Base-by-base conservation (phyloP, 1,140 invertebrate genomes). In the Lepidurus couesii region DNA sequence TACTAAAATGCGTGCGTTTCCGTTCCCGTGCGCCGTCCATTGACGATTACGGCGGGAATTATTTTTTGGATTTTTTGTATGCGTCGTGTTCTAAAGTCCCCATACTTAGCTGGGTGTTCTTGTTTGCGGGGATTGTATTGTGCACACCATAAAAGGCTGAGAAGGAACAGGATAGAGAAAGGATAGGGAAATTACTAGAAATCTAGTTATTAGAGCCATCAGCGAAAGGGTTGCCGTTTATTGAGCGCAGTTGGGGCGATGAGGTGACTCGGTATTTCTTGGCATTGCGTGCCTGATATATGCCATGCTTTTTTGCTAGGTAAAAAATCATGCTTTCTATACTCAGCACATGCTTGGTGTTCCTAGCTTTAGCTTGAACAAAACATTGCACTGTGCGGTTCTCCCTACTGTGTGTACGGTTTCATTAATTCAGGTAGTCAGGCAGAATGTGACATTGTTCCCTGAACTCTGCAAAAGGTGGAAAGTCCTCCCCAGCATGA, bases 401-500 rank as follows among this genome's bases (percentile, higher is more conserved):
- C 53, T 21, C 21, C 16, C 53, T 21, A 21, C 34, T 65, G 53
- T 65, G 53, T 65, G 53, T 65, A 65, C n/a, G 53, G 53, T 65
- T 65, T 65, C 53, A 65, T 65, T 65, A 65, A 65, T 65, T 65
- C 53, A 65, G 53, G 53, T 65, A 65, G 53, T 65, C 53, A 65
- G 53, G 9, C 53, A 65, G 13, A 65, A 65, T 65, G 53, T 65
- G 53, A 65, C 53, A 65, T 65, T 21, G 47, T 65, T 65, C 47
- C 47, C 47, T 21, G 4, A 34, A 65, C 53, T 65, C 53, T 65
- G 13, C 53, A 5, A 65, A 65, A 65, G 53, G 53, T 65, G n/a
- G 21, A 65, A 65, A 13, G 21, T 13, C 21, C 21, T 21, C 8
- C 53, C 6, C 53, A 65, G 53, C 53, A 16, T 13, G 53, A n/a